Percentiles rank a stretch among this genome's conserved stretches.
These are phyloP conservation scores for Myodes glareolus DNA, from an alignment of 2,113 vertebrate species.

Conservation along the genomic window DNA sequence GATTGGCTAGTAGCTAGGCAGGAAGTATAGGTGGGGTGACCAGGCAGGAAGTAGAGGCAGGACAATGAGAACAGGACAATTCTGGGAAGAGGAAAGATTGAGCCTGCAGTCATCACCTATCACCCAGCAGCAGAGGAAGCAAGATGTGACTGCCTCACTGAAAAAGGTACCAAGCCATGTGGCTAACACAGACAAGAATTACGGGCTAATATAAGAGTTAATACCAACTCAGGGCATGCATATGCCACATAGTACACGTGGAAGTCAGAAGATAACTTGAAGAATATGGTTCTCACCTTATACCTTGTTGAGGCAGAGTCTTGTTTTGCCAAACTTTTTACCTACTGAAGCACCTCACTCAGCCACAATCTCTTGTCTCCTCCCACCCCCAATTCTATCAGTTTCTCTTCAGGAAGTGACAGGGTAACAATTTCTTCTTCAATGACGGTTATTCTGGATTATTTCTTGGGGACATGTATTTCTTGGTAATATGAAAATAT, in stretches of 20 bases:
- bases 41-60: too few species aligned
- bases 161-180: too few species aligned
- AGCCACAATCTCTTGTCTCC: background rate
- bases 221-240: background rate
- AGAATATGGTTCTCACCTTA: background rate
- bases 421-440: background rate
- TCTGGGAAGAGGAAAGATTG: too few species aligned
- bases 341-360: background rate
- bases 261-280: background rate
- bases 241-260: background rate
- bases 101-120: too few species aligned
- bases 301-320: background rate
- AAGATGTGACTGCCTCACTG: too few species aligned
- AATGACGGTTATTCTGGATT: background rate
- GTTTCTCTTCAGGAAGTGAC: slow-evolving; percentile 38
- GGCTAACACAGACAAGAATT: too few species aligned
- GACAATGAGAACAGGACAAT: too few species aligned
- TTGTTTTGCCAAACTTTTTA: background rate
- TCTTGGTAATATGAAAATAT: background rate
- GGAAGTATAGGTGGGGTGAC: too few species aligned
- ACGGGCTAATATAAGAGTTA: too few species aligned
- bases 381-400: background rate
- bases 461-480: background rate
- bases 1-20: too few species aligned
- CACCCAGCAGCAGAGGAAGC: too few species aligned